Conservation (phyloP, 2,113 vertebrate species). For the Anolis carolinensis region DNA sequence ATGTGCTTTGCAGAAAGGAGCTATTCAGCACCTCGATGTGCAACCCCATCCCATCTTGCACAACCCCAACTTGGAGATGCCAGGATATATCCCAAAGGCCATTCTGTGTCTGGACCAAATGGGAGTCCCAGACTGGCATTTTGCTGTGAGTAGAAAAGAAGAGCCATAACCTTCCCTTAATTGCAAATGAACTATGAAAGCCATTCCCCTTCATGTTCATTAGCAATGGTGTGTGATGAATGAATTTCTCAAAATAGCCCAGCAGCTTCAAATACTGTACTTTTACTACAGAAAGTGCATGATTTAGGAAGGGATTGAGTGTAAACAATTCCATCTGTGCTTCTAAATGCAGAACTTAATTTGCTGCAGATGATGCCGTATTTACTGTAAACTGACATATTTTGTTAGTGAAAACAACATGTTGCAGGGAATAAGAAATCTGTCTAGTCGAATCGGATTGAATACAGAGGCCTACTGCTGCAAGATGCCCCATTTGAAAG, state of each 20-base stretch:
- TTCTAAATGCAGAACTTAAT: conserved; percentile 51
- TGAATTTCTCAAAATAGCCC: conserved; percentile 49
- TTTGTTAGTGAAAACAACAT: conserved; percentile 59
- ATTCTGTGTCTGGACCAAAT: too few relatives aligned
- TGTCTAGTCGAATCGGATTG: conserved; percentile 22
- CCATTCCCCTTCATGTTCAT: conserved; percentile 30
- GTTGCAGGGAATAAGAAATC: conserved; percentile 47
- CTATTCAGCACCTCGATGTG: too few relatives aligned
- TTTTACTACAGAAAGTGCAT: conserved; percentile 39
- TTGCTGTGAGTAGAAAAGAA: too few relatives aligned
- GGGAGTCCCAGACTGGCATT: too few relatives aligned
- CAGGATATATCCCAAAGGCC: too few relatives aligned
- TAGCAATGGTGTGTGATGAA: conserved; percentile 27
- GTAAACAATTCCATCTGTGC: conserved; percentile 67
- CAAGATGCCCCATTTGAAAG: conserved; percentile 7
- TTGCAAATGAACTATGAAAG: conserved; percentile 43
- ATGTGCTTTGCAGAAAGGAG: too few relatives aligned
- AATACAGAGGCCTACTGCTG: conserved; percentile 29
- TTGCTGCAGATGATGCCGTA: conserved; percentile 42
- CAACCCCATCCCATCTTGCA: too few relatives aligned
- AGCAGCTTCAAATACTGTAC: conserved; percentile 25
- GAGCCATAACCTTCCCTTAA: conserved; percentile 25
- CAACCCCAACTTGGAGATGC: too few relatives aligned
- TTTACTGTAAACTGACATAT: conserved; percentile 61
- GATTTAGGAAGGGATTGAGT: conserved; percentile 39